phyloP scores from a whole-genome alignment of 2,113 vertebrate species.

The Gallinago media region DNA sequence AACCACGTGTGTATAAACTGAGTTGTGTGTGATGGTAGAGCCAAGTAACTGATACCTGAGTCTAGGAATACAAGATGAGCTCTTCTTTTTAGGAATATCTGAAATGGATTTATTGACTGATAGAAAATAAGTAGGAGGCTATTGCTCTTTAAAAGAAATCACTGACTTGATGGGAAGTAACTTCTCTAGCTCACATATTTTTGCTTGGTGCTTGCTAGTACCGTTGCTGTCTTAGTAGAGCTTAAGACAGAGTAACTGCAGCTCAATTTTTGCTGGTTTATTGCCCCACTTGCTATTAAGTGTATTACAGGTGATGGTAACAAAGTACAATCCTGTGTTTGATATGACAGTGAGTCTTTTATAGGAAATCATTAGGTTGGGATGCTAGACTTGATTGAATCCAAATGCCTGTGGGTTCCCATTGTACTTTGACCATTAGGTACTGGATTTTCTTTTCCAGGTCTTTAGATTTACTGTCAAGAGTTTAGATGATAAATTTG shows the following conservation, averaged over 20 bases:
- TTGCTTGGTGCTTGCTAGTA: neutral
- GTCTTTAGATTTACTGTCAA: neutral
- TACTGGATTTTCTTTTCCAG: neutral
- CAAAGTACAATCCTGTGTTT: neutral
- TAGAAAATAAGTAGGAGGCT: neutral
- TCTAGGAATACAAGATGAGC: neutral
- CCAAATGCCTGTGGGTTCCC: neutral
- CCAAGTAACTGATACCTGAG: neutral
- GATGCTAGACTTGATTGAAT: neutral
- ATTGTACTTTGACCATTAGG: neutral
- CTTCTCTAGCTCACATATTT: neutral
- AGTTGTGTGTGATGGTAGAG: neutral
- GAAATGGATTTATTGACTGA: neutral
- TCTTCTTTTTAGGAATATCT: neutral
- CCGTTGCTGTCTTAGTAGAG: neutral
- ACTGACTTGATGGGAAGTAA: neutral
- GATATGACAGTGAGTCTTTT: neutral
- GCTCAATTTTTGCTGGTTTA: neutral
- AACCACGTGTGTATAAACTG: accelerated
- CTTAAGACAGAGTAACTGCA: neutral
- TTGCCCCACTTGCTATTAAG: neutral
- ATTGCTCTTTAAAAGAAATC: neutral
- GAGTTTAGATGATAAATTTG: neutral
- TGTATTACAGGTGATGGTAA: neutral
- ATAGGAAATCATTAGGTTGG: neutral